Base-by-base conservation (phyloP, 2,888 invertebrate genomes). In the Eristalinus aeneus region DNA sequence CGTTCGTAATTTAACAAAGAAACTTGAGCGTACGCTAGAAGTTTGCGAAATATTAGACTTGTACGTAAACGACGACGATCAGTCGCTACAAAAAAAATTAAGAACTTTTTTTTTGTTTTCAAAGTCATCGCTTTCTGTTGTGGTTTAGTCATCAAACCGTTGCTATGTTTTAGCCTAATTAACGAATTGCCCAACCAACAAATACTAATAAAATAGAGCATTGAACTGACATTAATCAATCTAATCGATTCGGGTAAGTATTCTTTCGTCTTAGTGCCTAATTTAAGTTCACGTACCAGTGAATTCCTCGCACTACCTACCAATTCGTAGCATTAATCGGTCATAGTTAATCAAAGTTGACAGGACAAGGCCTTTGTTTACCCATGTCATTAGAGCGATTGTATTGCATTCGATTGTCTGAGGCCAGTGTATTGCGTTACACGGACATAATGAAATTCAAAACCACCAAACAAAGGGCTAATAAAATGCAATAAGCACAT, bases 341-440 rank as follows among this genome's bases (percentile, higher is more conserved):
- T 67, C 67, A 56, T 58, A 76, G 71, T 81, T 81, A 76, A 81
- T 72, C 72, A 72, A 76, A 64, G 46, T 75, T 75, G 63, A 74
- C 56, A 69, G 56, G 39, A 32, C 56, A 54, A 74, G 46, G 61
- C 22, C 31, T 53, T 22, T 32, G 34, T n/a, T 34, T 36, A 36
- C 39, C 56, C 64, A 34, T 39, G 32, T 54, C 63, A 73, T 63
- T 34, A 63, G 39, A 23, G 56, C 8, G n/a, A 46, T 60, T 31
- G 34, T 74, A 60, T 69, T 69, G 63, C 68, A 71, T 68, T 63
- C 68, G 32, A 60, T 73, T 56, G 68, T 22, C n/a, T 22, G 56
- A 27, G 54, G 56, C 10, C 36, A 80, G 60, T 65, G 69, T 73
- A 81, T 64, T 69, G 46, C 56, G 27, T 16, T 61, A 65, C 60